phyloP scores from a whole-genome alignment of 2,888 invertebrate species.

The Reticulitermes lucifugus region DNA sequence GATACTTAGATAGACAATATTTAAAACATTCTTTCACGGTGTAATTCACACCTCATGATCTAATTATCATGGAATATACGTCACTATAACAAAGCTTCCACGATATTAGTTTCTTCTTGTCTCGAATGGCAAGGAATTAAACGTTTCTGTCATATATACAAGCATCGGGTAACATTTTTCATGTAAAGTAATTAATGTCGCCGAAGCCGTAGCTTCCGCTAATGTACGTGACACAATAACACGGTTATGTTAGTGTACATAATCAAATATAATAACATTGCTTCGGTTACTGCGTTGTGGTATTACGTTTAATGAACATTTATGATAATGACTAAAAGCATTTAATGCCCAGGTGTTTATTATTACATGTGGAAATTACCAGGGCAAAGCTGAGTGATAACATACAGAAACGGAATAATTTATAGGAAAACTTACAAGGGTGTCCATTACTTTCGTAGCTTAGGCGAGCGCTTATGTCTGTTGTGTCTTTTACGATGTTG shows the following conservation, averaged over 20 bases:
- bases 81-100: too few relatives aligned
- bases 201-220: background rate
- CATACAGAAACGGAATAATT: too few relatives aligned
- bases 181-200: background rate
- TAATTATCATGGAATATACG: too few relatives aligned
- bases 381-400: too few relatives aligned
- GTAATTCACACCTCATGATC: too few relatives aligned
- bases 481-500: too few relatives aligned
- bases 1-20: too few relatives aligned
- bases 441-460: too few relatives aligned
- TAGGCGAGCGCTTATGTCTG: too few relatives aligned
- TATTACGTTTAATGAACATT: constrained; percentile 24
- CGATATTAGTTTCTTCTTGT: too few relatives aligned
- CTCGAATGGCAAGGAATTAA: background rate
- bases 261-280: constrained; percentile 20
- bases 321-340: constrained; percentile 6
- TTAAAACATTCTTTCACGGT: too few relatives aligned
- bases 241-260: background rate
- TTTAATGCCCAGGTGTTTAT: constrained; percentile 20
- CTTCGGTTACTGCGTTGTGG: constrained; percentile 1
- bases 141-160: background rate
- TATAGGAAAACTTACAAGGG: too few relatives aligned
- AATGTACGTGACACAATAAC: constrained; percentile 11
- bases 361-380: background rate
- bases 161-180: background rate